Conservation (phyloP, 2,113 vertebrate species). For the Megaceryle torquata region DNA sequence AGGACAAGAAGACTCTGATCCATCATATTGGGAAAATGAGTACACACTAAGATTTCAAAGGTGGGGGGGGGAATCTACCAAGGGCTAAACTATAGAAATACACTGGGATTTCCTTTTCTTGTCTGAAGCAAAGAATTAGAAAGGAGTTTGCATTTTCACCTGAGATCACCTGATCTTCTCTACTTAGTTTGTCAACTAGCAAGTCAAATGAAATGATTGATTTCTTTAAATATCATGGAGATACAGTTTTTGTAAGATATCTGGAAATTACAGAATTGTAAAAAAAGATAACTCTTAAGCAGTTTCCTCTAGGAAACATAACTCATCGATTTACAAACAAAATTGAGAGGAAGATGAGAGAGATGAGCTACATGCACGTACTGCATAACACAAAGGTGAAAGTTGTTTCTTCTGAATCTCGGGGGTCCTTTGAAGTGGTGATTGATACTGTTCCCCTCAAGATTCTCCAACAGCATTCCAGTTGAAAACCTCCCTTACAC, state of each 20-base stretch:
- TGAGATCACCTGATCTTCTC: neutral
- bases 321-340: neutral
- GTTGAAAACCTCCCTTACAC: neutral
- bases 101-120: neutral
- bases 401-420: neutral
- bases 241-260: neutral
- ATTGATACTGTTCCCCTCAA: neutral
- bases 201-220: neutral
- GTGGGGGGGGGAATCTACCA: accelerated
- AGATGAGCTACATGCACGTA: neutral
- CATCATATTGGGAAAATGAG: accelerated
- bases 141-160: neutral
- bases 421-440: neutral
- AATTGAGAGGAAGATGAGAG: neutral
- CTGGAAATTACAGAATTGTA: neutral
- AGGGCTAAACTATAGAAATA: neutral
- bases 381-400: neutral
- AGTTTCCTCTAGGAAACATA: neutral
- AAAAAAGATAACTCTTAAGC: neutral
- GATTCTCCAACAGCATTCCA: neutral
- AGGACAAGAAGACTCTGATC: neutral
- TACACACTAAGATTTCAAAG: neutral
- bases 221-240: neutral
- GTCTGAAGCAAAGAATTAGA: neutral
- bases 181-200: neutral